These are phyloP conservation scores for Acrocephalus arundinaceus DNA, from an alignment of 2,113 vertebrate genomes.

Conservation along the genomic window DNA sequence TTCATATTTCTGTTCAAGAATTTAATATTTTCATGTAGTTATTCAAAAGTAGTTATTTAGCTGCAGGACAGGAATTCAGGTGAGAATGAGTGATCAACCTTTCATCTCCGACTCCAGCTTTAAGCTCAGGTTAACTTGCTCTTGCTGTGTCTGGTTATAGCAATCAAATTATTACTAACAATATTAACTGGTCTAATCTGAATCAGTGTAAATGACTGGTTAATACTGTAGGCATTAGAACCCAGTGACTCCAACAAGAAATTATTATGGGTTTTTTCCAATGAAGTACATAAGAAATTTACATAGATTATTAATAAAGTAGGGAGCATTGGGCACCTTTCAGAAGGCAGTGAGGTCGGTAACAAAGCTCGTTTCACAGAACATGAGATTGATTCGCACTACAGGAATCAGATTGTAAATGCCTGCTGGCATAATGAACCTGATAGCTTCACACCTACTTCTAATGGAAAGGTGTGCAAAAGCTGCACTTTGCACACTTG, in stretches of 20 bases:
- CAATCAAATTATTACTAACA: conserved; percentile 26
- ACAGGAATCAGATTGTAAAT: not conserved
- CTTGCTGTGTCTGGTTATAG: conserved; percentile 20
- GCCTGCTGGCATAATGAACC: not conserved
- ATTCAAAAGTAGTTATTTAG: conserved; percentile 33
- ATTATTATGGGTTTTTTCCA: not conserved
- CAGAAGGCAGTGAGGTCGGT: not conserved
- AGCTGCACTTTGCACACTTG: not conserved
- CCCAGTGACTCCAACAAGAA: not conserved
- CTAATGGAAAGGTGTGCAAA: not conserved
- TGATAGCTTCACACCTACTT: not conserved
- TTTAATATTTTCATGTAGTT: conserved; percentile 6
- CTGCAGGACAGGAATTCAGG: conserved; percentile 40
- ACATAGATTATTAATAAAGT: not conserved
- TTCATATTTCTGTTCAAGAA: not conserved
- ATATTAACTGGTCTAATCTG: conserved; percentile 1
- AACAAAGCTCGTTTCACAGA: not conserved
- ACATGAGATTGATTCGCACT: not conserved
- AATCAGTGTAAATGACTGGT: conserved; percentile 6
- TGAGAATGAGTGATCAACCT: conserved; percentile 10
- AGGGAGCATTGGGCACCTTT: not conserved
- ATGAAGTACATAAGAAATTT: not conserved
- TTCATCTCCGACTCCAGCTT: conserved; percentile 17
- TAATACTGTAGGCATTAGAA: conserved; percentile 3
- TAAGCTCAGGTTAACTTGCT: conserved; percentile 28